Conservation (phyloP, 2,113 vertebrate genomes). For the Rhabdomys dilectus region DNA sequence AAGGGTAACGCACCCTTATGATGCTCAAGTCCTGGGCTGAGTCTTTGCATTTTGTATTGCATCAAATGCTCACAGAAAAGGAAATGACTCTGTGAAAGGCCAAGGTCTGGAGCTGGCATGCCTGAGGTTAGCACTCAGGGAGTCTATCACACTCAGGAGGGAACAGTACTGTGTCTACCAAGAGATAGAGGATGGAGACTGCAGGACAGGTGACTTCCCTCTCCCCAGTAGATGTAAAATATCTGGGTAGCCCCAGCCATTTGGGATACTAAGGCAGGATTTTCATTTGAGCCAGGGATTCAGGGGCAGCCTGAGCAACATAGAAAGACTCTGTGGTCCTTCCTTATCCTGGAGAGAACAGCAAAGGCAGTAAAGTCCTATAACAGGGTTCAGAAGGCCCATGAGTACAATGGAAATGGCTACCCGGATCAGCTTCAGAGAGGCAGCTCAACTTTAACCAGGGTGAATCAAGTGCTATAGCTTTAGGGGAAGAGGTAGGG, state of each 20-base stretch:
- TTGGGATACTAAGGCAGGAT: neutral
- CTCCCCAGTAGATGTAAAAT: neutral
- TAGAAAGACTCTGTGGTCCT: too few relatives aligned
- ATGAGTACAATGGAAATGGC: too few relatives aligned
- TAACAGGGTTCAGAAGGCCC: too few relatives aligned
- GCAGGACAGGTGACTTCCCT: neutral
- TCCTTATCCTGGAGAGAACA: too few relatives aligned
- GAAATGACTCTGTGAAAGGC: neutral
- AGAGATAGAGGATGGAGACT: neutral
- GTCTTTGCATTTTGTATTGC: neutral
- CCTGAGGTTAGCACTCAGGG: neutral
- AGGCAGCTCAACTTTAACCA: too few relatives aligned
- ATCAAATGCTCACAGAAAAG: neutral
- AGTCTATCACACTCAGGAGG: neutral
- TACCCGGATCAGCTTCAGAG: too few relatives aligned
- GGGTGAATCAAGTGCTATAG: too few relatives aligned
- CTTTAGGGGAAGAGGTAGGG: too few relatives aligned
- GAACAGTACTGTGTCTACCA: neutral
- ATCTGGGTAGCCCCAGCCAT: neutral
- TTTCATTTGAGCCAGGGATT: neutral
- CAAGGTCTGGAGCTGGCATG: neutral
- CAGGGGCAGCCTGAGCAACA: neutral
- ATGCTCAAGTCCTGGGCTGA: neutral
- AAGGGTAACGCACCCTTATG: too few relatives aligned
- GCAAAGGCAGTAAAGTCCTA: too few relatives aligned